Evolutionary conservation across 2,797 vertebrate genomes (phyloP), one percentile per base, ranked within the genome.

Genomic region (Betta splendens): DNA sequence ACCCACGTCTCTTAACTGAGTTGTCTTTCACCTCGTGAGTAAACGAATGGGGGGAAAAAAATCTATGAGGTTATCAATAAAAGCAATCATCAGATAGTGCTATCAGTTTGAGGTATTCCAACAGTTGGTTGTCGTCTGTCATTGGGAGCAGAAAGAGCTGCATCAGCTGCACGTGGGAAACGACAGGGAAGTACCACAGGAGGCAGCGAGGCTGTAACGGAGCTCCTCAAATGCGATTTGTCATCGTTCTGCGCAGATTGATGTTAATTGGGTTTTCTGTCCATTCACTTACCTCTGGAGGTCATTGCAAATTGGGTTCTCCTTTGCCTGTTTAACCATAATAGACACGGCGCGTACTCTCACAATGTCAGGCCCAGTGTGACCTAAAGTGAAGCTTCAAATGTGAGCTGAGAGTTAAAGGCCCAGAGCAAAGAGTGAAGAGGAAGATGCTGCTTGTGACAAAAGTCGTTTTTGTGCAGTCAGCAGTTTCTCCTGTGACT

Each of bases 21-120:
- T 89, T 89, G 87, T 83, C 62, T 64, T 81, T 87, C 80, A 87
- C 81, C 84, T 85, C 59, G 1, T 44, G 45, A 75, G 63, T 77
- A 86, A 91, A 87, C 77, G 64, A 89, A 87, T 87, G 77, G 72
- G n/a, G n/a, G n/a, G n/a, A 80, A 51, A 40, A 48, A 68, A 87
- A 88, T 89, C 83, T 70, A 89, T 89, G 58, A 50, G 80, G 72
- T 69, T 81, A 84, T 86, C 84, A 64, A 85, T 82, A 69, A 80
- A 86, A 54, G 48, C 85, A 86, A 86, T 89, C 79, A 78, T 81
- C 47, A 46, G 72, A 83, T 22, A 61, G 62, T 67, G 12, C 64
- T 54, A 69, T 62, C 69, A 72, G 70, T 85, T 77, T 51, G 69
- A 81, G 69, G 71, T 66, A 55, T 75, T 79, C 85, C 55, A 74